phyloP scores from a whole-genome alignment of 2,888 invertebrate species.

The Tipula lateralis region DNA sequence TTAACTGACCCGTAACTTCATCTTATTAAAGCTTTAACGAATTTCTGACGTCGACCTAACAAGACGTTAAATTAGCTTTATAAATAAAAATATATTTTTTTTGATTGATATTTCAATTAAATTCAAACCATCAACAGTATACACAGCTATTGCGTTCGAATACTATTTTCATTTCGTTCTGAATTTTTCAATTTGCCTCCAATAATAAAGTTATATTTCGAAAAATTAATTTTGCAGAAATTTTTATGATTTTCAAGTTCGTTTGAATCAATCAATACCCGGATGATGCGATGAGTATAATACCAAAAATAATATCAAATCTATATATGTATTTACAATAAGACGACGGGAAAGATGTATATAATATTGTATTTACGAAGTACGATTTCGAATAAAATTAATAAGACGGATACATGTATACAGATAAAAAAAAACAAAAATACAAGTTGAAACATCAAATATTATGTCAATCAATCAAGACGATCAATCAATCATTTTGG shows the following conservation, averaged over 20 bases:
- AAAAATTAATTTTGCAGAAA: constrained; percentile 4
- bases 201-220: neutral
- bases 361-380: neutral
- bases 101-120: constrained; percentile 13
- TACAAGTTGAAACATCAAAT: neutral
- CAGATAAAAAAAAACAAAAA: neutral
- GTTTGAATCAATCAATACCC: neutral
- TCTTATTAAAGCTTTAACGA: too few relatives aligned
- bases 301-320: neutral
- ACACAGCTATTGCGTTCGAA: neutral
- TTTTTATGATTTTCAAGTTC: constrained; percentile 15
- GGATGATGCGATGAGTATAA: neutral
- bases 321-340: too few relatives aligned
- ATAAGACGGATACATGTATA: neutral
- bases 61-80: neutral
- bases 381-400: neutral
- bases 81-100: neutral
- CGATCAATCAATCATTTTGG: neutral
- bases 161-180: neutral
- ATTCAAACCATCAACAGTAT: neutral
- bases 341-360: neutral
- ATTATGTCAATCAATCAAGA: constrained; percentile 11
- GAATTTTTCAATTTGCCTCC: neutral
- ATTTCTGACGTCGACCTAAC: too few relatives aligned
- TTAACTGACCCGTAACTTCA: too few relatives aligned